Base-by-base conservation (phyloP, 2,888 invertebrate species). In the Acanthosepion pharaonis region DNA sequence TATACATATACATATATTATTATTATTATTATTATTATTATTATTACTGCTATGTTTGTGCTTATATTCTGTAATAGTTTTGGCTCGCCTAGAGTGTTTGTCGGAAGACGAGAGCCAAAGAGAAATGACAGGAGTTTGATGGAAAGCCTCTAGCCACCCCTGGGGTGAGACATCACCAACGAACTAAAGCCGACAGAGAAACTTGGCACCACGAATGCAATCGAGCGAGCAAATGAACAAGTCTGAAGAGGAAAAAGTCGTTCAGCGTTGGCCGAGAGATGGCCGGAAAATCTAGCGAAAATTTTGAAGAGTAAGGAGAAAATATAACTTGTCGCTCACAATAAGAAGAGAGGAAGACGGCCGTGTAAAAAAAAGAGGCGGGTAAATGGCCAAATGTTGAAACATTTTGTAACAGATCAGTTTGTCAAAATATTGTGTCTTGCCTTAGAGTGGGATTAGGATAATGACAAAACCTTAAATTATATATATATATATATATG, bases 61-160 rank as follows among this genome's bases (percentile, higher is more conserved):
- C 18, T n/a, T 23, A 42, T 28, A 91, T 59, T 59, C 59, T 15
- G 15, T 59, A 23, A 59, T 59, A 23, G 23, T 59, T 59, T 59
- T 59, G 20, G 59, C 20, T 18, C 20, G 23, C 59, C 23, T 20
- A 6, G 59, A 78, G 78, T n/a, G 15, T 78, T 78, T n/a, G n/a
- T 78, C 78, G n/a, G 78, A 78, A n/a, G n/a, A n/a, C 9, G n/a
- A n/a, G 78, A 78, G n/a, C n/a, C n/a, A 9, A n/a, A 8, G 4
- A 78, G n/a, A 78, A 78, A n/a, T 78, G 78, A 78, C 78, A 78
- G 9, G 78, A 78, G 78, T n/a, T 78, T 78, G 78, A 78, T 78
- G 78, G 78, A 78, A 78, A 78, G 78, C 78, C 78, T 78, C n/a
- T 33, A n/a, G 78, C n/a, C 78, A n/a, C 78, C 78, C 78, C 78